Evolutionary conservation across 2,888 invertebrate species (phyloP).

Genomic region (Trichopoda pennipes): DNA sequence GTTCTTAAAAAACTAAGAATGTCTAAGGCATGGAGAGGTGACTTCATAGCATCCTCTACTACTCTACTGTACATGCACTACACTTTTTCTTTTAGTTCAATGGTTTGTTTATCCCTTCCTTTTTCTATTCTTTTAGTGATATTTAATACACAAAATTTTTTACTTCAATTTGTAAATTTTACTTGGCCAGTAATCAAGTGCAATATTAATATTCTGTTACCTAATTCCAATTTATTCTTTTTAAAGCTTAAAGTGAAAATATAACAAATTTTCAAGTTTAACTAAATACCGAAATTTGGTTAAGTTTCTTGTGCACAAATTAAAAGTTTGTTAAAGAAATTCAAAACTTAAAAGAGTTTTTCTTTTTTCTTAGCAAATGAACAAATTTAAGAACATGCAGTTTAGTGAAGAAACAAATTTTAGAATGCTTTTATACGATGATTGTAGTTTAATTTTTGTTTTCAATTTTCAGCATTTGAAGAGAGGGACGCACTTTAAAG

Average conservation of each 20-base stretch:
- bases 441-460: slow-evolving; percentile 41
- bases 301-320: slow-evolving; percentile 24
- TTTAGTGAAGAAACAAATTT: slow-evolving; percentile 42
- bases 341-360: slow-evolving; percentile 40
- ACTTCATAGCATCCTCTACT: too few species aligned
- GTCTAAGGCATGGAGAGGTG: too few species aligned
- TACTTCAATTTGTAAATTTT: too few species aligned
- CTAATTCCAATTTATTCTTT: too few species aligned
- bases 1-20: too few species aligned
- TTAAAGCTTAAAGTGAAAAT: neutral
- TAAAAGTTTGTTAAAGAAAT: slow-evolving; percentile 47
- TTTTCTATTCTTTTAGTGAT: too few species aligned
- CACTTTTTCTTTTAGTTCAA: too few species aligned
- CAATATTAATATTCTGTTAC: too few species aligned
- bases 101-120: too few species aligned
- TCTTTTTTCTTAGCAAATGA: slow-evolving; percentile 24
- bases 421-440: slow-evolving; percentile 26
- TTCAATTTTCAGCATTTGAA: slow-evolving; percentile 47
- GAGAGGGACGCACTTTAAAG: slow-evolving; percentile 4
- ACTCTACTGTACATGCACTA: too few species aligned
- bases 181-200: too few species aligned
- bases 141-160: too few species aligned
- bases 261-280: neutral
- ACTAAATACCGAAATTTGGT: neutral
- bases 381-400: slow-evolving; percentile 22